Percentiles rank a stretch among this genome's conserved stretches.
phyloP scores from a whole-genome alignment of 2,888 invertebrate species.

The Tridacna gigas region DNA sequence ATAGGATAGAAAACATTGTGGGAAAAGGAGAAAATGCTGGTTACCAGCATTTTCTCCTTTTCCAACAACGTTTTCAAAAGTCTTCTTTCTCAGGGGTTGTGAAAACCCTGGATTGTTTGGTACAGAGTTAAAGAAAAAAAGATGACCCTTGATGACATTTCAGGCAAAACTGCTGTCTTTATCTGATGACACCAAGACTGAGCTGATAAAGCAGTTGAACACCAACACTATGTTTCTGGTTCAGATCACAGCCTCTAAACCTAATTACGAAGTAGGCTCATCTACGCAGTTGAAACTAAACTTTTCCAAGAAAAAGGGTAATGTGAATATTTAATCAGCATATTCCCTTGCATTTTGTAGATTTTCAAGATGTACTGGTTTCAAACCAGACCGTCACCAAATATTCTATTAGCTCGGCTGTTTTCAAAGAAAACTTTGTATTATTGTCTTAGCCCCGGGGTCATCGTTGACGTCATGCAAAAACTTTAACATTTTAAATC shows the following conservation, averaged over 20 bases:
- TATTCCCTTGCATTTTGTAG: too few relatives aligned
- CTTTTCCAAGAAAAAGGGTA: slow-evolving; percentile 73
- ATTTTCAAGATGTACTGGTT: too few relatives aligned
- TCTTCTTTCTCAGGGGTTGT: neutral
- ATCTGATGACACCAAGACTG: slow-evolving; percentile 67
- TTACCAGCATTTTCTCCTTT: slow-evolving; percentile 9
- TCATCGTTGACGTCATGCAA: too few relatives aligned
- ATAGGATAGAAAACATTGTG: neutral
- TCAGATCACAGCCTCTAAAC: slow-evolving; percentile 75
- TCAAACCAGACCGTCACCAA: too few relatives aligned
- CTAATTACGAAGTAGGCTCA: slow-evolving; percentile 83
- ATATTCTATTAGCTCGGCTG: too few relatives aligned
- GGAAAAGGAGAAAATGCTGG: slow-evolving; percentile 8
- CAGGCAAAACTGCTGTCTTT: slow-evolving; percentile 68
- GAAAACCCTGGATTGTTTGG: too few relatives aligned
- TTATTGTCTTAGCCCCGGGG: too few relatives aligned
- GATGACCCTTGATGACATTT: neutral
- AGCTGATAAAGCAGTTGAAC: slow-evolving; percentile 47
- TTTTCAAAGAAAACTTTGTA: too few relatives aligned
- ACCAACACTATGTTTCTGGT: slow-evolving; percentile 63
- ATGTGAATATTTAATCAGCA: too few relatives aligned
- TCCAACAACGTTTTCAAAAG: neutral
- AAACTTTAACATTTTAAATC: too few relatives aligned
- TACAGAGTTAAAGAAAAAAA: too few relatives aligned
- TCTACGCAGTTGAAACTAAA: slow-evolving; percentile 78